phyloP scores from a whole-genome alignment of 2,113 vertebrate genomes.

The Ploceus nigricollis region DNA sequence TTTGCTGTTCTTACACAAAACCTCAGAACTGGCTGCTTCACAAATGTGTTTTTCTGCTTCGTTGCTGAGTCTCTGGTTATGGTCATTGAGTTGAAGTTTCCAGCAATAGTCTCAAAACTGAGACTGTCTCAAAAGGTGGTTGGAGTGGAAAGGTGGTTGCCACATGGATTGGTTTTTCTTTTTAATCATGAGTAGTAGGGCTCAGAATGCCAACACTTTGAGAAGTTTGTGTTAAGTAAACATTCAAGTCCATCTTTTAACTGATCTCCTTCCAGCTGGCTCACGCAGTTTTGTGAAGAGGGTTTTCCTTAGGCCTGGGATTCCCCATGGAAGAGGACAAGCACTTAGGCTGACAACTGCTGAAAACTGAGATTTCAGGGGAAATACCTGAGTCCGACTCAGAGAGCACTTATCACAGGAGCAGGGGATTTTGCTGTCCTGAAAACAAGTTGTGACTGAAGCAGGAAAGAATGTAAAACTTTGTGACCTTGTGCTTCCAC shows the following conservation, averaged over 20 bases:
- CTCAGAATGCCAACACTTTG: background rate
- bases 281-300: background rate
- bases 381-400: background rate
- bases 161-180: background rate
- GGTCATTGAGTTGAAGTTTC: background rate
- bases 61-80: background rate
- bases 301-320: background rate
- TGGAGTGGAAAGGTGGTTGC: background rate
- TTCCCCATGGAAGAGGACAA: background rate
- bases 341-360: background rate
- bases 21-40: background rate
- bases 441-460: conserved; percentile 19
- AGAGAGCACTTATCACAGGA: background rate
- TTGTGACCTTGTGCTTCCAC: conserved; percentile 49
- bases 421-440: conserved; percentile 28
- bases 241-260: background rate
- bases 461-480: conserved; percentile 49
- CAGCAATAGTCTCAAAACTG: background rate
- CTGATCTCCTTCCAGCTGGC: background rate
- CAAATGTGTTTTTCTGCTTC: background rate
- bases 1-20: background rate
- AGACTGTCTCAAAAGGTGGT: background rate
- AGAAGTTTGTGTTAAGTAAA: background rate
- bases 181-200: background rate
- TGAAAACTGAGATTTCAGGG: background rate